A percentile compares a stretch with the other conserved stretches of the same genome.
These are phyloP conservation scores for Drosophila parabipectinata DNA, from an alignment of 1,140 invertebrate species.

Conservation along the genomic window DNA sequence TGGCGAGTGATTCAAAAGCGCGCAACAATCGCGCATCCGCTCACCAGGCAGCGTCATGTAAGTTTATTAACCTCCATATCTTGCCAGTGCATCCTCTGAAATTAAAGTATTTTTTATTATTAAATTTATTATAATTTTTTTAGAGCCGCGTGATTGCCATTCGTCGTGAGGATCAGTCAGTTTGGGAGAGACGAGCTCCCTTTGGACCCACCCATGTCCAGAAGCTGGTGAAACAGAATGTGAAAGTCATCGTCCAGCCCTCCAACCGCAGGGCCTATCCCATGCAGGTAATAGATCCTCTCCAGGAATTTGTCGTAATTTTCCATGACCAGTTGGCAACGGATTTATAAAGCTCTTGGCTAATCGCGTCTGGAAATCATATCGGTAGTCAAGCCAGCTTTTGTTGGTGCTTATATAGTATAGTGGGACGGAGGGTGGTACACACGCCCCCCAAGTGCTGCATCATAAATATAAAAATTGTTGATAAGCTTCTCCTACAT, in stretches of 20 bases:
- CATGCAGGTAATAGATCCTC: conserved; percentile 89
- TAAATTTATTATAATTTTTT: background rate
- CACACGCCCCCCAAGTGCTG: conserved; percentile 48
- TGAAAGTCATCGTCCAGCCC: conserved; percentile 98
- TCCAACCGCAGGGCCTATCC: conserved; percentile 98
- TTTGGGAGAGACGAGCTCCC: conserved; percentile 98
- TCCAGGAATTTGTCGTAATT: conserved; percentile 1
- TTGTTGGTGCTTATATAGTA: conserved; percentile 9
- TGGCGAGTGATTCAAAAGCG: conserved; percentile 57
- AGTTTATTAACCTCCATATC: conserved; percentile 35
- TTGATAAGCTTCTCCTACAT: conserved; percentile 49
- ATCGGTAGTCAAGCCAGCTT: conserved; percentile 28
- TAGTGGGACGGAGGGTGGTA: background rate
- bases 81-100: background rate
- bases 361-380: conserved; percentile 42
- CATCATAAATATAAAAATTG: conserved; percentile 57
- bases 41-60: conserved; percentile 71
- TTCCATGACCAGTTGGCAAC: conserved; percentile 35
- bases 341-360: conserved; percentile 28
- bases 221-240: conserved; percentile 92
- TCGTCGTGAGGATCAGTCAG: conserved; percentile 96
- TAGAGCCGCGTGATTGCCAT: conserved; percentile 91
- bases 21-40: conserved; percentile 57
- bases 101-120: background rate
- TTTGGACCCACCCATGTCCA: conserved; percentile 96